Evolutionary conservation across 2,888 invertebrate species (phyloP), one percentile per base, ranked within the genome.

Genomic region (Cetonia aurata): DNA sequence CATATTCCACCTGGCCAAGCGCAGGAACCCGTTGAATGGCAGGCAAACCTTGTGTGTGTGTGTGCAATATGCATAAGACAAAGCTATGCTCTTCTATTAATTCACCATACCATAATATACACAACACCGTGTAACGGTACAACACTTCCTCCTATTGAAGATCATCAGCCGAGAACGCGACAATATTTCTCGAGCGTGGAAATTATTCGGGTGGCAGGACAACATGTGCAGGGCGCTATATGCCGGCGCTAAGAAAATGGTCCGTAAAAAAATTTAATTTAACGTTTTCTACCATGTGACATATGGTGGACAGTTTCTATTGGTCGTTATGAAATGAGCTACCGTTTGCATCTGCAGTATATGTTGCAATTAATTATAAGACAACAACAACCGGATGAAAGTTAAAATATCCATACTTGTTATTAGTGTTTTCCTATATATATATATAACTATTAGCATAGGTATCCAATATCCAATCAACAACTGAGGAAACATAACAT

Each of bases 1-100:
- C 60, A 31, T 25, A 31, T 46, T 60, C 46, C 60, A 60, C 60
- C 60, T 60, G 60, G 60, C 60, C 13, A 48, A 60, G 46, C 13
- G 60, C 46, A 60, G 60, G 48, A 48, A 60, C 31, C 46, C 31
- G 15, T 31, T 46, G 46, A 48, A 60, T 13, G 9, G 25, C 42
- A 19, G 33, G 48, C 46, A 25, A 9, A 25, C 52, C 15, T 10
- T 17, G 19, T 17, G 25, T 25, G 48, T 48, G 31, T 19, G 31
- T 31, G 60, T 44, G 44, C 44, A 31, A 31, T 44, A 60, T 31
- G 25, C 13, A 59, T 55, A 31, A n/a, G 59, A 37, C 37, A 37
- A 37, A 37, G 25, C 1, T 25, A 37, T 10, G 37, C 6, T 37
- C 37, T 37, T 9, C 37, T 15, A 15, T 15, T 8, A n/a, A 15